These are phyloP conservation scores for Petrosia ficiformis DNA, from an alignment of 37 sponge, comb jelly and placozoan genomes.

Conservation along the genomic window DNA sequence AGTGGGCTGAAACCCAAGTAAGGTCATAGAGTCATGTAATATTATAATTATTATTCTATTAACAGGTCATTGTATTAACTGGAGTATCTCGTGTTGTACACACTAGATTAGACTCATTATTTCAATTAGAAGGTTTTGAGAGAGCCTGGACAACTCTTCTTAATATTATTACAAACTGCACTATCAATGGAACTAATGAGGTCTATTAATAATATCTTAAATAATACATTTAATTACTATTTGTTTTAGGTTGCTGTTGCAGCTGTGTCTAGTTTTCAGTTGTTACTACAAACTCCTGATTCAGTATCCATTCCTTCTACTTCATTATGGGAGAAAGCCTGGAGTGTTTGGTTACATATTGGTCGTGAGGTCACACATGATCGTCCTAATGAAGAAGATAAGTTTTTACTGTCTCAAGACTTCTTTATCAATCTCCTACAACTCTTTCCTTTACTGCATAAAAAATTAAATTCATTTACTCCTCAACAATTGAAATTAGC, in stretches of 20 bases:
- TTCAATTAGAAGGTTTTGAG: slow-evolving; percentile 45
- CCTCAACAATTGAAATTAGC: slow-evolving; percentile 16
- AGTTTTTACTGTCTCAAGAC: slow-evolving; percentile 53
- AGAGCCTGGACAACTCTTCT: slow-evolving; percentile 78
- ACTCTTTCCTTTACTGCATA: slow-evolving; percentile 31
- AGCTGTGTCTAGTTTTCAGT: slow-evolving; percentile 72
- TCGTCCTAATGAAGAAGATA: slow-evolving; percentile 1
- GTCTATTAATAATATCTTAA: slow-evolving; percentile 18
- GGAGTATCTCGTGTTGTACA: slow-evolving; percentile 70
- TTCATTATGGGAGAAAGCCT: slow-evolving; percentile 42
- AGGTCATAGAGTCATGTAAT: background rate
- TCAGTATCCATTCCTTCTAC: background rate
- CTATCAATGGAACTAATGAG: slow-evolving; percentile 56
- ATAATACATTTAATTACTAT: background rate
- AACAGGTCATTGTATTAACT: slow-evolving; percentile 27
- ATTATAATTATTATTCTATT: background rate
- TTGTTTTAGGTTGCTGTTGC: slow-evolving; percentile 67
- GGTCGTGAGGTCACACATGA: slow-evolving; percentile 19
- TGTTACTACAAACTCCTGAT: slow-evolving; percentile 10
- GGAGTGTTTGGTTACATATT: slow-evolving; percentile 37
- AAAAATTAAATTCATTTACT: background rate
- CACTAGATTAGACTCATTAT: slow-evolving; percentile 49
- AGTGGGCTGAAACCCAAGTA: slow-evolving; percentile 97
- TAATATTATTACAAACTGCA: slow-evolving; percentile 54
- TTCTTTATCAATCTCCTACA: slow-evolving; percentile 47